These are phyloP conservation scores for Sternotherus odoratus DNA, from an alignment of 2,797 vertebrate genomes.

Conservation along the genomic window DNA sequence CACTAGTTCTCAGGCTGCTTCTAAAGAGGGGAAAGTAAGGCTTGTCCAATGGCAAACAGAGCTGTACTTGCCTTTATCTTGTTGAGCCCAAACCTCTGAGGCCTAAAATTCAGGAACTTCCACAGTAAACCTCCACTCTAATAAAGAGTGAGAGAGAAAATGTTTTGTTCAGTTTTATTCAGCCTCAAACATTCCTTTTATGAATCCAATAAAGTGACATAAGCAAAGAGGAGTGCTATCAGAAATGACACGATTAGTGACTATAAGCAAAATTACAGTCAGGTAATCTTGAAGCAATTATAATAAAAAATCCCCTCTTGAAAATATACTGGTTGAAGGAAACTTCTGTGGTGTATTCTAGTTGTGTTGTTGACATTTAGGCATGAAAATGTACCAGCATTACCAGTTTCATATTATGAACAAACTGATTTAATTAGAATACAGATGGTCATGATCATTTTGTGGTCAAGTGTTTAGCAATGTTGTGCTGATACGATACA, in stretches of 20 bases:
- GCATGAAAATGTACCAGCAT: background rate
- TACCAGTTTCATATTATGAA: background rate
- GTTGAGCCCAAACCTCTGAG: background rate
- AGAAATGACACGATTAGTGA: background rate
- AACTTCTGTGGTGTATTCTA: background rate
- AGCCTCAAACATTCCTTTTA: background rate
- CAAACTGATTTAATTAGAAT: background rate
- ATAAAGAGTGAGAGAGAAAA: background rate
- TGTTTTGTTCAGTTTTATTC: background rate
- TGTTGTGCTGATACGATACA: background rate
- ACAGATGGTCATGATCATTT: background rate
- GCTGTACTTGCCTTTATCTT: background rate
- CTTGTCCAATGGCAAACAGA: background rate
- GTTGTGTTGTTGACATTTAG: background rate
- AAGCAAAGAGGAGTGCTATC: background rate
- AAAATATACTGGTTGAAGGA: background rate
- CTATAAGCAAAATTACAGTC: background rate
- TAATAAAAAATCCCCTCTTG: background rate
- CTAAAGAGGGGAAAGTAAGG: background rate
- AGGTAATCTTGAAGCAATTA: background rate
- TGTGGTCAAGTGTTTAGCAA: background rate
- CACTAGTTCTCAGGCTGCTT: background rate
- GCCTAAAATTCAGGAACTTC: background rate
- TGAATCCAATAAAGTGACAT: background rate
- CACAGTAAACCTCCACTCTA: background rate